Evolutionary conservation across 2,797 vertebrate genomes (phyloP).

Genomic region (Acropternis orthonyx): DNA sequence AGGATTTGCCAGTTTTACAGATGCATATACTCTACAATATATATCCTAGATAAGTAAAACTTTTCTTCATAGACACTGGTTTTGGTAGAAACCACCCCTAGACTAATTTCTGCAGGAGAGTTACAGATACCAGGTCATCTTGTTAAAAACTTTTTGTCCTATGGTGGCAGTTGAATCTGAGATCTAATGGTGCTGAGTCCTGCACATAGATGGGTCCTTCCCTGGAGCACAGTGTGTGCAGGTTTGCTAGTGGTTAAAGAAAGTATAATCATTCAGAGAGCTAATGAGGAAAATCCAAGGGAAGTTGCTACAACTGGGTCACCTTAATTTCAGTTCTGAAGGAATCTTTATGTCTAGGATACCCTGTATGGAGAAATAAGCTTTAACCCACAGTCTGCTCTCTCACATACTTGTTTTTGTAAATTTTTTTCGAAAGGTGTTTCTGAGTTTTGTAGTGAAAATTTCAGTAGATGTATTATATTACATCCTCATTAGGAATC

Average conservation of each 20-base stretch:
- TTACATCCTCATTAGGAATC: not conserved
- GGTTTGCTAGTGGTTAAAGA: not conserved
- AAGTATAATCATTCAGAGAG: not conserved
- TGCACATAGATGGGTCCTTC: not conserved
- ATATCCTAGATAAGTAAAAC: not conserved
- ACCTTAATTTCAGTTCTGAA: not conserved
- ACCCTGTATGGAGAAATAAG: not conserved
- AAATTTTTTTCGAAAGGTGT: not conserved
- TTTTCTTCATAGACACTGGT: not conserved
- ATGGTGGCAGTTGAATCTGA: not conserved
- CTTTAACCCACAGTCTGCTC: not conserved
- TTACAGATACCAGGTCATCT: not conserved
- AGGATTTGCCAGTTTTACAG: not conserved
- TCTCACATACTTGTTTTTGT: not conserved
- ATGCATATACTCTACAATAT: not conserved
- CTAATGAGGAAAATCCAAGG: not conserved
- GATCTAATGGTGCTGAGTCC: rapidly evolving
- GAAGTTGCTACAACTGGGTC: not conserved
- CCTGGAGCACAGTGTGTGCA: not conserved
- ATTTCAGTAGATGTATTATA: not conserved
- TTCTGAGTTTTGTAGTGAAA: not conserved
- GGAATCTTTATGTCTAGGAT: not conserved
- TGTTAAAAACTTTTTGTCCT: not conserved
- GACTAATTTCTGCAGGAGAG: not conserved
- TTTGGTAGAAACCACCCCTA: not conserved